Evolutionary conservation across 1,140 invertebrate species (phyloP), one percentile per base, ranked within the genome.

Genomic region (Dryas iulia): DNA sequence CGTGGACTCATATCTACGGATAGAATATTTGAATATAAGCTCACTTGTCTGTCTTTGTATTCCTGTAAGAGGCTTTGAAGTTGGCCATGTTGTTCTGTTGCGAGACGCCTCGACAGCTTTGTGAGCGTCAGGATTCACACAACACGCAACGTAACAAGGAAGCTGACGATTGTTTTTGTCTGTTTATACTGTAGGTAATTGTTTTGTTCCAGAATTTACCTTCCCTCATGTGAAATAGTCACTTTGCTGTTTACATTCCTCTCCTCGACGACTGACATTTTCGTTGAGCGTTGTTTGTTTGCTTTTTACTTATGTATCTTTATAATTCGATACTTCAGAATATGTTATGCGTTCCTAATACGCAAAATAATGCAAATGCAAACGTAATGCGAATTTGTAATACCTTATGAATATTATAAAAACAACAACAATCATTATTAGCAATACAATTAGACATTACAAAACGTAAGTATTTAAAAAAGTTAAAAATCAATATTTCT

Each of bases 21-120:
- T 28, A 28, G 26, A 3, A 6, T 28, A 28, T 28, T 28, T 28
- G 26, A 3, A 6, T 28, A 28, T 28, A 28, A 28, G 6, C 3
- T 28, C 6, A 18, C 18, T 21, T 10, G 33, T 39, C 33, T 39
- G 24, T 60, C 33, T 60, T 26, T 60, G 59, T 60, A 47, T 60
- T 21, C 10, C 31, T 11, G 7, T 60, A 47, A 26, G 59, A 60
- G 59, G 59, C 59, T 60, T 47, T 47, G 59, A 39, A 25, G 58
- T 60, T 24, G 33, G 18, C 58, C 31, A 33, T 18, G 58, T 60
- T 25, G 58, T 39, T 60, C 23, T 18, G 31, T 35, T 60, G 31
- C 3, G 26, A 58, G 18, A 10, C 3, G 25, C 26, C 28, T 23
- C 3, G 57, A 12, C 21, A 24, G 58, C 58, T 25, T 60, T 60